A percentile compares a stretch with the other conserved stretches of the same genome.
phyloP scores from a whole-genome alignment of 2,797 vertebrate species.

The Artibeus lituratus region DNA sequence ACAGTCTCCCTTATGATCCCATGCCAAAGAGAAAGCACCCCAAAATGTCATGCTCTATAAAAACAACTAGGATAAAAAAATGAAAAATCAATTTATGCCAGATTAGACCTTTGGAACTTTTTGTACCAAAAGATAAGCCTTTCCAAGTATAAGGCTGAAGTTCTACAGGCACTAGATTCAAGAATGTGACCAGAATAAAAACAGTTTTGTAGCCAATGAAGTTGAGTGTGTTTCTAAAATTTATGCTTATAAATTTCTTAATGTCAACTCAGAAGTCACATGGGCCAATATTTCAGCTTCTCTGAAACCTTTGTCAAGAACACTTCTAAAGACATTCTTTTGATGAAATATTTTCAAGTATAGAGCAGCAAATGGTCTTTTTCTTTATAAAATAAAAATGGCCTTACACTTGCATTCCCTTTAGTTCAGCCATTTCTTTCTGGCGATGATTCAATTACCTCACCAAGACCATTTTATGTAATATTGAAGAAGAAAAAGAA shows the following conservation, averaged over 20 bases:
- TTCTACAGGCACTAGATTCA: not conserved
- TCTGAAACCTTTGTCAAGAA: not conserved
- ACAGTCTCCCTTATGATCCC: not conserved
- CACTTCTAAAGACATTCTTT: conserved; percentile 17
- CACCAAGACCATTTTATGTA: not conserved
- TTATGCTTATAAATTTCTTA: not conserved
- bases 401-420: not conserved
- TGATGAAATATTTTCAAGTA: conserved; percentile 18
- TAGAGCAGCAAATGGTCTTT: not conserved
- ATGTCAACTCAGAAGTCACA: not conserved
- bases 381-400: conserved; percentile 39
- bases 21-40: not conserved
- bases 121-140: not conserved
- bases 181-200: not conserved
- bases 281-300: not conserved
- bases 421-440: conserved; percentile 25
- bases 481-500: not conserved
- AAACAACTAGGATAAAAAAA: not conserved
- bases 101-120: not conserved
- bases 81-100: not conserved
- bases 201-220: not conserved
- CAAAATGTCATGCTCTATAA: not conserved
- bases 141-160: not conserved
- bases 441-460: not conserved
- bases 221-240: not conserved